phyloP scores from a whole-genome alignment of 2,888 invertebrate genomes.

The Drosophila siamana region DNA sequence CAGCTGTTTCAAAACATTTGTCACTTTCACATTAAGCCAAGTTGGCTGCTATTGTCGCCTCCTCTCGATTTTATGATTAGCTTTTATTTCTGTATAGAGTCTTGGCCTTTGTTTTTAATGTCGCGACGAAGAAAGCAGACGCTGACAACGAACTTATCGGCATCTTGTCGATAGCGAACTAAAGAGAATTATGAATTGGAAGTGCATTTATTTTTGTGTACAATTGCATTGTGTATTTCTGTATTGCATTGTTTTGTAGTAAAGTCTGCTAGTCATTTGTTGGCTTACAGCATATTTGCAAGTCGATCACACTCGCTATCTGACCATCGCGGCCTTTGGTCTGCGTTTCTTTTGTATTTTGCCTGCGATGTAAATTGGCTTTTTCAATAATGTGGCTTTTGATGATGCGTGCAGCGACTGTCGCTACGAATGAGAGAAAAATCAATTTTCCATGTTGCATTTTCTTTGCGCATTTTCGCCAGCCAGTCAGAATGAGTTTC shows the following conservation, averaged over 20 bases:
- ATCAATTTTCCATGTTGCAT: conserved; percentile 30
- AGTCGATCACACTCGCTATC: not conserved
- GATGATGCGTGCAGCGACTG: conserved; percentile 16
- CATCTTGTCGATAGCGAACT: conserved; percentile 7
- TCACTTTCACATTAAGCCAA: conserved; percentile 76
- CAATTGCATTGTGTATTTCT: too few species aligned
- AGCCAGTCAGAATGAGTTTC: conserved; percentile 4
- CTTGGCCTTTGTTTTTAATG: conserved; percentile 18
- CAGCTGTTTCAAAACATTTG: conserved; percentile 41
- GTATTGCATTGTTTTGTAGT: too few species aligned
- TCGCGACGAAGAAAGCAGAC: conserved; percentile 11
- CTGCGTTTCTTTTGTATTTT: not conserved
- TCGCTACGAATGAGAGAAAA: conserved; percentile 23
- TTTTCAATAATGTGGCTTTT: conserved; percentile 17
- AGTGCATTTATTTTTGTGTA: not conserved
- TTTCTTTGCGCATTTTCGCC: conserved; percentile 17
- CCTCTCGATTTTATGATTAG: conserved; percentile 40
- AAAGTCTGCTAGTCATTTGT: too few species aligned
- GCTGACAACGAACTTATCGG: conserved; percentile 13
- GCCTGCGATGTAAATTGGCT: conserved; percentile 12
- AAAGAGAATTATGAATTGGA: not conserved
- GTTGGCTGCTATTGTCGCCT: conserved; percentile 27
- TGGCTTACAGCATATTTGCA: not conserved
- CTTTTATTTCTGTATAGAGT: conserved; percentile 9
- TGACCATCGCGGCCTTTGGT: not conserved